Percentiles rank a stretch among this genome's conserved stretches.
phyloP scores from a whole-genome alignment of 35 echinoderm and acorn worm species.

The Stichopus chloronotus region DNA sequence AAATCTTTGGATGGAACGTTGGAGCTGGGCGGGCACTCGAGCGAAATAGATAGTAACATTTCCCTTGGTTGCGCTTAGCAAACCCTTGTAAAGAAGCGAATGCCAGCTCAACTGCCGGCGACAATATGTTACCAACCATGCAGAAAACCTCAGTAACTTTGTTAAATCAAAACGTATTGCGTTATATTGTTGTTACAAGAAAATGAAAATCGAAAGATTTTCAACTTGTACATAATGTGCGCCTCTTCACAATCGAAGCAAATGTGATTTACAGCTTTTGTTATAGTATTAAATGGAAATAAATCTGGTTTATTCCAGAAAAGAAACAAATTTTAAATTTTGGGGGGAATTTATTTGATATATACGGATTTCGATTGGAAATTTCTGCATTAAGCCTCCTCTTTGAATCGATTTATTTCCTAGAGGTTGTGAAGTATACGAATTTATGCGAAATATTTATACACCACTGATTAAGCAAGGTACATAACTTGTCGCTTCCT shows the following conservation, averaged over 20 bases:
- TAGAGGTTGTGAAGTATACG: neutral
- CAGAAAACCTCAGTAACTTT: conserved; percentile 28
- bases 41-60: conserved; percentile 48
- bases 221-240: conserved; percentile 37
- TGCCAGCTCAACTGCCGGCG: conserved; percentile 9
- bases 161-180: conserved; percentile 53
- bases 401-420: neutral
- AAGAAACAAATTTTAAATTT: conserved; percentile 40
- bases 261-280: conserved; percentile 51
- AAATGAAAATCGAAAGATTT: conserved; percentile 45
- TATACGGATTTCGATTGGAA: neutral
- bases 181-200: conserved; percentile 52
- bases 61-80: neutral
- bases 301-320: conserved; percentile 39
- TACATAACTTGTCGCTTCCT: too few species aligned
- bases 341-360: conserved; percentile 44
- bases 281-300: conserved; percentile 54
- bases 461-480: too few species aligned
- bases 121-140: conserved; percentile 39
- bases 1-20: conserved; percentile 22
- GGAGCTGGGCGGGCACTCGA: neutral
- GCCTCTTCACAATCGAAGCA: conserved; percentile 35
- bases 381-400: conserved; percentile 29
- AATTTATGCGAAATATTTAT: too few species aligned
- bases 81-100: neutral